These are phyloP conservation scores for Lasioglossum leucozonium DNA, from an alignment of 2,888 invertebrate genomes.

Conservation along the genomic window DNA sequence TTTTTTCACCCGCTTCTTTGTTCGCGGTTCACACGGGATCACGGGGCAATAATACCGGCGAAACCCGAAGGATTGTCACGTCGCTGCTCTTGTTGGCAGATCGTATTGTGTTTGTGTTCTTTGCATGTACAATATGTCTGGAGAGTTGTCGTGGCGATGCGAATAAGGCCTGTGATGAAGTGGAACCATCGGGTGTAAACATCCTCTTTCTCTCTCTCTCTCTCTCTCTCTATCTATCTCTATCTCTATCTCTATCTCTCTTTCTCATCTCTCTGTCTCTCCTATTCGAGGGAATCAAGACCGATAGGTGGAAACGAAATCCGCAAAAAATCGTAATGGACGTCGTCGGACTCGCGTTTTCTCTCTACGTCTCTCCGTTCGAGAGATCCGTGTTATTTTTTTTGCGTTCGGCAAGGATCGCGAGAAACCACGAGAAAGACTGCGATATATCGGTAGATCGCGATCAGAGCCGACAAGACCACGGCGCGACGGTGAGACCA, in stretches of 20 bases:
- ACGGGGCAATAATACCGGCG: neutral
- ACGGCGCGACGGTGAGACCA: neutral
- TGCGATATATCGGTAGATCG: neutral
- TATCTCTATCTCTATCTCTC: neutral
- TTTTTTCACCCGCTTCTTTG: neutral
- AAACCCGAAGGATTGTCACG: neutral
- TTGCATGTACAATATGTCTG: constrained; percentile 40
- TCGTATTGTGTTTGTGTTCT: constrained; percentile 45
- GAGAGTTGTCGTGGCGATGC: constrained; percentile 15
- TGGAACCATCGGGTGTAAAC: neutral
- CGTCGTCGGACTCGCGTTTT: neutral
- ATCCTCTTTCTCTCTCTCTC: neutral
- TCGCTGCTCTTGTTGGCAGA: constrained; percentile 36
- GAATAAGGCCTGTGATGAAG: neutral
- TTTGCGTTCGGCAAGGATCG: too few species aligned
- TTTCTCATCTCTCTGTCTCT: neutral
- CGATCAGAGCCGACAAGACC: neutral
- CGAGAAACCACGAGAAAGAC: too few species aligned
- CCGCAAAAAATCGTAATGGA: neutral
- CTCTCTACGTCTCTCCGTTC: too few species aligned
- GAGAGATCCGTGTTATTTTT: too few species aligned
- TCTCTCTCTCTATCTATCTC: neutral
- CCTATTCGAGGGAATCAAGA: neutral
- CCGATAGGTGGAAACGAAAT: neutral
- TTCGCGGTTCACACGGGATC: constrained; percentile 25